Conservation (phyloP, 2,888 invertebrate species). For the Heliconius erato region DNA sequence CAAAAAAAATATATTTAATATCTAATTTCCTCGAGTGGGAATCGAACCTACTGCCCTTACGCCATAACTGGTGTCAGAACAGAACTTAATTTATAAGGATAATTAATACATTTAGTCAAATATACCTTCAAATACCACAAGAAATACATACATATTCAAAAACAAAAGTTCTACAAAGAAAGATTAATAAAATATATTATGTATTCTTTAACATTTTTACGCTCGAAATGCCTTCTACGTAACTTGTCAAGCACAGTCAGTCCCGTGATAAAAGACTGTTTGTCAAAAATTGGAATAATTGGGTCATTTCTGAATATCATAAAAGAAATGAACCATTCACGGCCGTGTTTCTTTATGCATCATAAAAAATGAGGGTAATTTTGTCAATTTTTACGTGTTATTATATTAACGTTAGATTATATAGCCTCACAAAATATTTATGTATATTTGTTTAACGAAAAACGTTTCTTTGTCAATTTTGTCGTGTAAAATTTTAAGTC, state of each 20-base stretch:
- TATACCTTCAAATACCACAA: neutral
- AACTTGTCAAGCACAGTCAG: slow-evolving; percentile 26
- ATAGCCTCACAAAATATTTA: neutral
- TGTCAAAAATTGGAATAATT: slow-evolving; percentile 36
- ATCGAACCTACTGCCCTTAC: no score
- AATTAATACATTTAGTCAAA: neutral
- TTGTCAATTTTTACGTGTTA: slow-evolving; percentile 17
- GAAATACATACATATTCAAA: neutral
- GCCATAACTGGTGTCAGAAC: no score
- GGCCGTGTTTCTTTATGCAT: slow-evolving; percentile 21
- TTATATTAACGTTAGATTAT: slow-evolving; percentile 1
- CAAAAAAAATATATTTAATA: no score
- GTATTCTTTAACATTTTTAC: neutral
- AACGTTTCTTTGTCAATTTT: no score
- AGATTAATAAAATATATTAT: neutral
- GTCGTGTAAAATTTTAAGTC: neutral
- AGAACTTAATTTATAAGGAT: no score
- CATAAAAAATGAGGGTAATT: slow-evolving; percentile 1
- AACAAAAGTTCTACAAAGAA: neutral
- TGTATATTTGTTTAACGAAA: neutral
- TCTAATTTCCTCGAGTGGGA: no score
- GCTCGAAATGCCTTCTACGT: neutral
- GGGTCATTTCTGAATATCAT: slow-evolving; percentile 37
- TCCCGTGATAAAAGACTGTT: slow-evolving; percentile 35
- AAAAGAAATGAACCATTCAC: slow-evolving; percentile 31